These are phyloP conservation scores for Struthio camelus DNA, from an alignment of 2,113 vertebrate genomes.

Conservation along the genomic window DNA sequence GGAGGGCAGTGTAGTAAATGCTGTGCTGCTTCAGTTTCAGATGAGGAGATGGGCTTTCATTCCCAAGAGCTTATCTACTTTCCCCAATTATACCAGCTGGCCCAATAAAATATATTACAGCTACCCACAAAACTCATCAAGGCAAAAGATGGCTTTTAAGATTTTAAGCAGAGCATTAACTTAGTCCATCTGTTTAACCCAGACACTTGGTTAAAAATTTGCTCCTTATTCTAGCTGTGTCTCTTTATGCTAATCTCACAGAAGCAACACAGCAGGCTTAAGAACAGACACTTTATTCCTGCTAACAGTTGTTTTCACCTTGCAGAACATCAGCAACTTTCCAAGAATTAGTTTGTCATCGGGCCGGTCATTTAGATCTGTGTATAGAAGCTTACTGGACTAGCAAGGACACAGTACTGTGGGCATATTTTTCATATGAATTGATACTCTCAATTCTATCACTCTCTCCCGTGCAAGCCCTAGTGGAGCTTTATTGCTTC, in stretches of 20 bases:
- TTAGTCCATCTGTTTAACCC: slow-evolving; percentile 21
- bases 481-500: slow-evolving; percentile 40
- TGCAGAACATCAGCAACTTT: slow-evolving; percentile 35
- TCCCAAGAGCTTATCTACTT: not conserved
- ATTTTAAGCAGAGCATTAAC: not conserved
- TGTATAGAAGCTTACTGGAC: not conserved
- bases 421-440: slow-evolving; percentile 16
- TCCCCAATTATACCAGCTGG: not conserved
- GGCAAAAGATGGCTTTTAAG: not conserved
- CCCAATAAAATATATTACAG: slow-evolving; percentile 16
- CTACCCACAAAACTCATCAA: not conserved
- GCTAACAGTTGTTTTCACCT: slow-evolving; percentile 25
- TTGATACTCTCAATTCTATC: slow-evolving; percentile 7
- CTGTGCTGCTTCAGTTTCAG: slow-evolving; percentile 6
- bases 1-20: not conserved
- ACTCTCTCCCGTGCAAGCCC: slow-evolving; percentile 3
- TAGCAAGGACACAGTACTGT: not conserved
- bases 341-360: not conserved
- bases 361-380: slow-evolving; percentile 6
- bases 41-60: not conserved
- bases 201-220: not conserved
- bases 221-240: not conserved
- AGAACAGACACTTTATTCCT: slow-evolving; percentile 2
- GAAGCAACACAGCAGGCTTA: not conserved
- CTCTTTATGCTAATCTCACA: not conserved